Base-by-base conservation (phyloP, 2,797 vertebrate species). In the Silurus aristotelis region DNA sequence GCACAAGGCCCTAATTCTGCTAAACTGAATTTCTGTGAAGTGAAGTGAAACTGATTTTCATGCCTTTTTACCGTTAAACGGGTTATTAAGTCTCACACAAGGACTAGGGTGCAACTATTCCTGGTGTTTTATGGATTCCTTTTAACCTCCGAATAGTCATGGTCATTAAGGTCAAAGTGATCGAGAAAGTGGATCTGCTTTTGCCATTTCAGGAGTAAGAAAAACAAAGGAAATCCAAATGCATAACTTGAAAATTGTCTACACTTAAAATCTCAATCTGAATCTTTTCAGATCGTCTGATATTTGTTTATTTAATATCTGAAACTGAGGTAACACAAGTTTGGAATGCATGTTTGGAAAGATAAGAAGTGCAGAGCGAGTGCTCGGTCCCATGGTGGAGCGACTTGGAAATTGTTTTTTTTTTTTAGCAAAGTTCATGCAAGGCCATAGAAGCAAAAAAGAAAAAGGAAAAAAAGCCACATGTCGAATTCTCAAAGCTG, bases 261-360 rank as follows among this genome's bases (percentile, higher is more conserved):
- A 10, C 19, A 2, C 55, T 48, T 55, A 7, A 80, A 3, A 75
- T 66, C 20, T 48, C 78, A 80, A 17, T 43, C n/a, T 48, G 61
- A n/a, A 27, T 27, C 66, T 46, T 75, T 25, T 87, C 12, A 7
- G 48, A 52, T 52, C 2, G 38, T 38, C 55, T 61, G 19, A 78
- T 66, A 60, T 83, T 73, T 67, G 25, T 67, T 66, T 71, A 83
- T 64, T 38, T 27, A 70, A 48, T 52, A 87, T 55, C 75, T 83
- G 20, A 66, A 22, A 76, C 38, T 71, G 83, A 83, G 55, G 66
- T 83, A 20, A 43, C 38, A 56, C 38, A 0, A 70, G 67, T 68
- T 66, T 55, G 86, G 84, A 86, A 80, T 88, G 61, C 55, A 80
- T 86, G 75, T 82, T 70, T 85, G 83, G 76, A 85, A 82, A 87